These are phyloP conservation scores for Liopterus haemorrhoidalis DNA, from an alignment of 2,888 invertebrate species.

Conservation along the genomic window DNA sequence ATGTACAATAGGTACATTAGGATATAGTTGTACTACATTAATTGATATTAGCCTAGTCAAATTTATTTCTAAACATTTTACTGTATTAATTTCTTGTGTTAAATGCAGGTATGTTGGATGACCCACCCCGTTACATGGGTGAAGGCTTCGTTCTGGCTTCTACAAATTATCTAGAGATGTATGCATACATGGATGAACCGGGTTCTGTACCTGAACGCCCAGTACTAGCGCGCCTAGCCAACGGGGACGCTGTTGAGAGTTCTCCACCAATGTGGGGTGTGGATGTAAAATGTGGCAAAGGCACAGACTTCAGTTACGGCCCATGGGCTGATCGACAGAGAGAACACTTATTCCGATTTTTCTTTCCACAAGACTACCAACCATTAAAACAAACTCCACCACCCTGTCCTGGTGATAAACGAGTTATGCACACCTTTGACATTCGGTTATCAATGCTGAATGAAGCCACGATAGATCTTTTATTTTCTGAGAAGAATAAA, in stretches of 20 bases:
- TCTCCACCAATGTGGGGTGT: conserved; percentile 94
- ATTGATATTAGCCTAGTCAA: no score
- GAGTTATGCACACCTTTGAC: conserved; percentile 88
- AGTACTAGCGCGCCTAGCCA: conserved; percentile 79
- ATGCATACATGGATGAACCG: conserved; percentile 96
- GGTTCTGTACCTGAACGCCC: conserved; percentile 89
- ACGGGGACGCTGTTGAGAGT: conserved; percentile 88
- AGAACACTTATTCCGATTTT: conserved; percentile 90
- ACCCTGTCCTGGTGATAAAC: conserved; percentile 79
- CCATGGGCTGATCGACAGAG: conserved; percentile 98
- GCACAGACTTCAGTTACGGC: conserved; percentile 92
- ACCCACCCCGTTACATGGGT: conserved; percentile 95
- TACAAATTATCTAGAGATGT: conserved; percentile 88
- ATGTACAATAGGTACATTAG: no score
- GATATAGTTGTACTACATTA: no score
- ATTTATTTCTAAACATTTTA: no score
- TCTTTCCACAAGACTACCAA: conserved; percentile 85
- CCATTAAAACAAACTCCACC: conserved; percentile 72
- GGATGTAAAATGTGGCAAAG: conserved; percentile 88
- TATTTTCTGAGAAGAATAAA: conserved; percentile 90
- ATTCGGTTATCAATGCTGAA: conserved; percentile 83
- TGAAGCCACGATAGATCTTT: conserved; percentile 90
- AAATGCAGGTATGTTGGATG: conserved; percentile 68
- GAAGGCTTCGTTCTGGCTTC: conserved; percentile 97
- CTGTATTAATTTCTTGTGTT: conserved; percentile 6